Evolutionary conservation across 2,113 vertebrate genomes (phyloP), one percentile per base, ranked within the genome.

Genomic region (Elanus axillaris): DNA sequence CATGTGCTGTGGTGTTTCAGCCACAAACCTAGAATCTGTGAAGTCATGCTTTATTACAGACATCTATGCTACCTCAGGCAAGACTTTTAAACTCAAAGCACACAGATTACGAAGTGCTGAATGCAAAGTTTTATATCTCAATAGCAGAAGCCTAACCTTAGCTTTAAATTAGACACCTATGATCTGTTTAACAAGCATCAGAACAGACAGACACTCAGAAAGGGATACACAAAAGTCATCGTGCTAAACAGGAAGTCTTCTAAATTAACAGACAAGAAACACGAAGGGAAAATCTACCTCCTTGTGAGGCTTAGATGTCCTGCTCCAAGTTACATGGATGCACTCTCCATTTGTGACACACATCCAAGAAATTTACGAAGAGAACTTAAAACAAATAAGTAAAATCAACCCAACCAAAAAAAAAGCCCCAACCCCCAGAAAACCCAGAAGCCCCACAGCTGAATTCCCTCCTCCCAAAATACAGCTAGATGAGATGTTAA

Each of bases 351-450:
- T 75, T 82, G 23, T 63, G 69, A 75, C 19, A 74, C 9, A 58
- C 1, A 53, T 11, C 2, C 55, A 84, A 73, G 55, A 74, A 62
- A 71, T 66, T 48, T 42, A 89, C 13, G 6, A 53, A 81, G 10
- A 79, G 18, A 77, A 81, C 27, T 43, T 76, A 15, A 78, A 75
- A 81, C 21, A 21, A 80, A 38, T 48, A 52, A 48, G 69, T 22
- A 40, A 60, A 74, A 92, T 19, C 11, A 69, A 92, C 42, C 1
- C 18, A 58, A 55, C 23, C 11, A 19, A 48, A 40, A 38, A 62
- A 36, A 23, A 3, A 1, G 0, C 0, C 15, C 15, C 47, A 45
- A 1, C 18, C 34, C 15, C 20, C 21, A 4, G 34, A 31, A 83
- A 86, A 55, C 0, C 10, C 4, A 4, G 58, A 60, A 45, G 9